Evolutionary conservation across 2,888 invertebrate species (phyloP).

Genomic region (Rotaria sp.): DNA sequence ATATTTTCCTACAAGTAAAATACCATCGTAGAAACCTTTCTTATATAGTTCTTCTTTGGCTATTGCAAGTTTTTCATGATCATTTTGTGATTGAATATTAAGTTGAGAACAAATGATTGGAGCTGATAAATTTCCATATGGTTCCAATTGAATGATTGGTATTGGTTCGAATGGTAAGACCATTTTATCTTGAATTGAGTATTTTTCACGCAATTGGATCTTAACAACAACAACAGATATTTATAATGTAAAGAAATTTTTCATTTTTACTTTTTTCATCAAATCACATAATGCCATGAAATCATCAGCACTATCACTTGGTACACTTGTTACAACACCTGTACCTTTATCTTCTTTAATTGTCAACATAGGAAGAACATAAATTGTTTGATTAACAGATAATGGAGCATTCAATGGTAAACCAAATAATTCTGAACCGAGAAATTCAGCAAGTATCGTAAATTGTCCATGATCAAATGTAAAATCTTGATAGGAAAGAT

Average conservation of each 20-base stretch:
- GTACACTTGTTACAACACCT: background rate
- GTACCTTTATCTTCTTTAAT: slow-evolving; percentile 65
- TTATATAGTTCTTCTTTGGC: slow-evolving; percentile 92
- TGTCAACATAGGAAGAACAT: slow-evolving; percentile 83
- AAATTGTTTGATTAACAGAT: slow-evolving; percentile 66
- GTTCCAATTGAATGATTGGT: slow-evolving; percentile 83
- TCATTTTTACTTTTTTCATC: slow-evolving; percentile 51
- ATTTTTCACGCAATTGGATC: slow-evolving; percentile 75
- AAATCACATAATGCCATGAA: background rate
- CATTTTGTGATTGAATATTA: slow-evolving; percentile 95
- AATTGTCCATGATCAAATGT: background rate
- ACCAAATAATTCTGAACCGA: slow-evolving; percentile 69
- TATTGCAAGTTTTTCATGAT: slow-evolving; percentile 79
- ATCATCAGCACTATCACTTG: background rate
- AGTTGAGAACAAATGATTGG: slow-evolving; percentile 74
- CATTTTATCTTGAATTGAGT: slow-evolving; percentile 74
- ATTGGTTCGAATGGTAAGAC: slow-evolving; percentile 67
- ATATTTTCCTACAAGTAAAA: slow-evolving; percentile 45
- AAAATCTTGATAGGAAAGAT: slow-evolving; percentile 76
- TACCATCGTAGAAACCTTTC: slow-evolving; percentile 78
- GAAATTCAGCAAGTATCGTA: background rate
- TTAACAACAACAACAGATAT: no score
- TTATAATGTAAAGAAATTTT: no score
- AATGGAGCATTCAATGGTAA: slow-evolving; percentile 70
- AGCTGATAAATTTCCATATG: slow-evolving; percentile 75